These are phyloP conservation scores for Eupithecia tripunctaria DNA, from an alignment of 2,888 invertebrate species.

Conservation along the genomic window DNA sequence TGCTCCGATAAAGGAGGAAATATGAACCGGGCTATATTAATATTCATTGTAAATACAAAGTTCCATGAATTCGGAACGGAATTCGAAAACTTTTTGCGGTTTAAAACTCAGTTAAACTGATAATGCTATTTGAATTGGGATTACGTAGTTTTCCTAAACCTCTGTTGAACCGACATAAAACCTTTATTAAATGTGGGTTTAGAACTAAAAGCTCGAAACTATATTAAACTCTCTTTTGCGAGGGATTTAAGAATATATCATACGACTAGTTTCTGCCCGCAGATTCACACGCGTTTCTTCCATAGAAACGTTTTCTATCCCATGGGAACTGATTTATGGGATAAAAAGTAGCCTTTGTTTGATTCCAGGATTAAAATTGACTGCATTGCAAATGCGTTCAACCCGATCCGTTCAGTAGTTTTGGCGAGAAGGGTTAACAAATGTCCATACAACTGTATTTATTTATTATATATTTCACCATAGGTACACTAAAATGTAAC, in stretches of 20 bases:
- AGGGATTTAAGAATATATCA: neutral
- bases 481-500: too few species aligned
- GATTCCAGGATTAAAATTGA: too few species aligned
- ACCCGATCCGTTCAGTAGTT: too few species aligned
- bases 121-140: constrained; percentile 7
- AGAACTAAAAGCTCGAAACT: constrained; percentile 2
- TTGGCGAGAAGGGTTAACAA: too few species aligned
- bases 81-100: constrained; percentile 5
- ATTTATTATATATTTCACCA: too few species aligned
- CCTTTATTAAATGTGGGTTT: neutral
- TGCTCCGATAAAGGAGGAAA: neutral
- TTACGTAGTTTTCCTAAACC: neutral
- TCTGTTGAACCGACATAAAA: neutral
- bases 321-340: too few species aligned
- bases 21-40: constrained; percentile 6
- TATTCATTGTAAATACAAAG: constrained; percentile 8
- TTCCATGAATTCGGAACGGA: neutral
- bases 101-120: neutral
- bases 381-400: too few species aligned
- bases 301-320: too few species aligned
- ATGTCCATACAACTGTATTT: too few species aligned
- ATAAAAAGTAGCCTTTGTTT: too few species aligned
- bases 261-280: too few species aligned
- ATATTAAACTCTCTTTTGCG: neutral
- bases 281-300: too few species aligned